These are phyloP conservation scores for Enteromius treurensis DNA, from an alignment of 2,797 vertebrate species.

Conservation along the genomic window DNA sequence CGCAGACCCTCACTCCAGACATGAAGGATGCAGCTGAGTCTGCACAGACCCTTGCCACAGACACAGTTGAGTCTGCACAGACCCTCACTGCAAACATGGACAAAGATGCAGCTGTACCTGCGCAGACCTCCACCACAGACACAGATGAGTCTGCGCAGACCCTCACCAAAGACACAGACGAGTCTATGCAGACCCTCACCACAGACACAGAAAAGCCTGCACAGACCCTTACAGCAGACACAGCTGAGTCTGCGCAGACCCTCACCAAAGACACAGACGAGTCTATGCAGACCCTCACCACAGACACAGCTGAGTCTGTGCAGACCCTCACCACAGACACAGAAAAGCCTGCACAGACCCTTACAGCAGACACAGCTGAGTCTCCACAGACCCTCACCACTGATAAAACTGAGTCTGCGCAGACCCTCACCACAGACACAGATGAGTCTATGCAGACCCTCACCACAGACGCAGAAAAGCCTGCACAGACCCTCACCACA, in stretches of 20 bases:
- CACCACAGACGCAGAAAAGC: rapidly evolving
- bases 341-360: not conserved
- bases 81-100: not conserved
- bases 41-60: not conserved
- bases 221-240: no score
- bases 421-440: not conserved
- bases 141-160: not conserved
- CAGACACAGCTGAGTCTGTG: not conserved
- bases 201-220: no score
- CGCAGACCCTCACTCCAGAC: not conserved
- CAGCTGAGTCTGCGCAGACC: not conserved
- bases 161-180: not conserved
- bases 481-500: not conserved
- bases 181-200: no score
- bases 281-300: not conserved
- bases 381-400: not conserved
- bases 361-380: not conserved
- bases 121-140: not conserved
- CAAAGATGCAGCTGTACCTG: not conserved
- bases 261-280: rapidly evolving
- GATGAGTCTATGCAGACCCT: rapidly evolving
- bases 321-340: not conserved
- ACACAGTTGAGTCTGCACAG: not conserved
- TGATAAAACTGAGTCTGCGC: rapidly evolving
- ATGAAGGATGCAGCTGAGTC: not conserved